phyloP scores from a whole-genome alignment of 2,797 vertebrate genomes.

The Odontamblyopus rebecca region DNA sequence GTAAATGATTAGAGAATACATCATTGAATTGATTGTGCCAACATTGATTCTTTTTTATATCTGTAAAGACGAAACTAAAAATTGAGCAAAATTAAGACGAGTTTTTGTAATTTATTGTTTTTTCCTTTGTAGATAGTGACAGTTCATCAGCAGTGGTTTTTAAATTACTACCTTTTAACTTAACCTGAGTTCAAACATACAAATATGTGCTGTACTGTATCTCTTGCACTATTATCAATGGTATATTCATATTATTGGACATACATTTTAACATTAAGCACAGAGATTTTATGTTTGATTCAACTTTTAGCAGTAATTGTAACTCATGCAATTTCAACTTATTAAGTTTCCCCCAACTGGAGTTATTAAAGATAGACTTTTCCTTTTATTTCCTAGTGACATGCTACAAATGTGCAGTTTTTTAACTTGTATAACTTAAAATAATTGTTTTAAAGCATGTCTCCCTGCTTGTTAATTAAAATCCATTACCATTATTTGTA shows the following conservation, averaged over 20 bases:
- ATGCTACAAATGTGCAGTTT: slow-evolving; percentile 75
- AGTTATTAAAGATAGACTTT: slow-evolving; percentile 47
- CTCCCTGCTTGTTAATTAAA: slow-evolving; percentile 60
- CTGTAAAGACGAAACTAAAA: slow-evolving; percentile 66
- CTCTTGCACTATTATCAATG: slow-evolving; percentile 69
- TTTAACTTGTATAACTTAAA: slow-evolving; percentile 75
- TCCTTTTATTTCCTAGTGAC: slow-evolving; percentile 60
- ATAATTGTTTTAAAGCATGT: slow-evolving; percentile 75
- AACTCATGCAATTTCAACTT: slow-evolving; percentile 39
- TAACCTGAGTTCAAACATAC: slow-evolving; percentile 49
- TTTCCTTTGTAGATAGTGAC: slow-evolving; percentile 38
- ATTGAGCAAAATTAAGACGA: slow-evolving; percentile 53
- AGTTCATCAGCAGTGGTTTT: slow-evolving; percentile 28
- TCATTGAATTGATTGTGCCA: slow-evolving; percentile 74
- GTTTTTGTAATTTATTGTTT: slow-evolving; percentile 79
- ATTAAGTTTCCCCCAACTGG: slow-evolving; percentile 60
- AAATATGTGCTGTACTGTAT: slow-evolving; percentile 61
- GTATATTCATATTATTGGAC: slow-evolving; percentile 63
- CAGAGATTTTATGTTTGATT: slow-evolving; percentile 60
- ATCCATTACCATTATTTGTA: slow-evolving; percentile 66
- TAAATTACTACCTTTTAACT: slow-evolving; percentile 41
- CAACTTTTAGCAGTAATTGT: slow-evolving; percentile 28
- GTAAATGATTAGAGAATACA: slow-evolving; percentile 68
- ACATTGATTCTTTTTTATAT: slow-evolving; percentile 55
- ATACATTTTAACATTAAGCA: slow-evolving; percentile 61